Evolutionary conservation across 2,113 vertebrate species (phyloP), one percentile per base, ranked within the genome.

Genomic region (Tylochromis polylepis): DNA sequence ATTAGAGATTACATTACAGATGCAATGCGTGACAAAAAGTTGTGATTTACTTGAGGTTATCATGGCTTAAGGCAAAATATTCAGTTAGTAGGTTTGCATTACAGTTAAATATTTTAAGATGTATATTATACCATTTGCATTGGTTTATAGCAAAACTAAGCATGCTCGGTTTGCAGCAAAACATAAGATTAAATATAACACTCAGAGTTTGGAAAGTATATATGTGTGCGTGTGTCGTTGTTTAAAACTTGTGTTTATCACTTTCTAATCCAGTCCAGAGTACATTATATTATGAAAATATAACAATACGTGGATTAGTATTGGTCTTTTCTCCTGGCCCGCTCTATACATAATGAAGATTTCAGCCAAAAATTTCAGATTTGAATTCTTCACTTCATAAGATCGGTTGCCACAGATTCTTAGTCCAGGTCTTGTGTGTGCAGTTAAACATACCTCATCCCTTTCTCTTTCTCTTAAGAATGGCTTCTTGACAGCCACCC

Each of bases 1-100:
- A 93, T 94, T 94, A 94, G 88, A 94, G 89, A 93, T 89, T 88
- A 65, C 79, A 82, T 92, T 87, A 79, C 88, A 91, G 89, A 94
- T 94, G 79, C 83, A 84, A 36, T 11, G 41, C 85, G 80, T 85
- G 59, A 70, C 56, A 34, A 65, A 72, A 78, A 81, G 41, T 92
- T 89, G 81, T 4, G 36, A 86, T 93, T 91, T 91, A 91, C 86
- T 90, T 31, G 6, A 58, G 46, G 88, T 91, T 90, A 89, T 88
- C 46, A 6, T 83, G 59, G 89, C 93, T 93, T 94, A 91, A 81
- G 92, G 24, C 67, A 36, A 79, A 87, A 83, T 89, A 46, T 90
- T 79, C 87, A 85, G 87, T 86, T 53, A 31, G 2, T 6, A 78
- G 85, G 60, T 86, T 84, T 84, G 72, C 78, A 87, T 70, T 34